phyloP scores from a whole-genome alignment of 1,140 invertebrate species.

The Drosophila pseudoobscura region DNA sequence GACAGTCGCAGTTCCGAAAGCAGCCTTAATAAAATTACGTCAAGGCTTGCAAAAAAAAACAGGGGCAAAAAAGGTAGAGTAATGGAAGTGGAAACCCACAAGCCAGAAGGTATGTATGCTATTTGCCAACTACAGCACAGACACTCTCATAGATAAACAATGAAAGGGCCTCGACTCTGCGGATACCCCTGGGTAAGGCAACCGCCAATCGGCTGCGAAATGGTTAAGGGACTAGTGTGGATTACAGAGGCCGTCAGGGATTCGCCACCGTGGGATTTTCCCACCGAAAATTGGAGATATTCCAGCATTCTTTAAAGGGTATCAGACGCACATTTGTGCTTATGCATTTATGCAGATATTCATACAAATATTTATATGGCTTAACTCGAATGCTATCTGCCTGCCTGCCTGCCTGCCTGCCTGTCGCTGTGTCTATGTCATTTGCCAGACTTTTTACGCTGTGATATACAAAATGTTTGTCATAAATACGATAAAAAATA shows the following conservation, averaged over 20 bases:
- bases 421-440: conserved; percentile 30
- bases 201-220: too few relatives aligned
- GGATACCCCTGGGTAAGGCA: not conserved
- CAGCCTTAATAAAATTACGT: conserved; percentile 59
- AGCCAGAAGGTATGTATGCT: conserved; percentile 4
- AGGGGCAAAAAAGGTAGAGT: not conserved
- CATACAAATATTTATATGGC: conserved; percentile 20
- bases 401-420: not conserved
- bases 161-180: not conserved
- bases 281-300: not conserved
- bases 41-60: conserved; percentile 12
- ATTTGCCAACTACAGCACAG: not conserved
- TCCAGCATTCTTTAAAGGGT: not conserved
- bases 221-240: too few relatives aligned
- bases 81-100: conserved; percentile 4
- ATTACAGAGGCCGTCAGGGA: too few relatives aligned
- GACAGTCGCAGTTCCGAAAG: conserved; percentile 17
- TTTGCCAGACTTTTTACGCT: conserved; percentile 29
- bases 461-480: conserved; percentile 28
- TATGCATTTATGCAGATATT: conserved; percentile 7
- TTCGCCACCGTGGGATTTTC: too few relatives aligned
- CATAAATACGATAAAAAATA: conserved; percentile 24
- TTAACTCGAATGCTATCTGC: conserved; percentile 6
- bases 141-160: not conserved
- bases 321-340: conserved; percentile 5